Base-by-base conservation (phyloP, 2,797 vertebrate genomes). In the Anisognathus igniventris region DNA sequence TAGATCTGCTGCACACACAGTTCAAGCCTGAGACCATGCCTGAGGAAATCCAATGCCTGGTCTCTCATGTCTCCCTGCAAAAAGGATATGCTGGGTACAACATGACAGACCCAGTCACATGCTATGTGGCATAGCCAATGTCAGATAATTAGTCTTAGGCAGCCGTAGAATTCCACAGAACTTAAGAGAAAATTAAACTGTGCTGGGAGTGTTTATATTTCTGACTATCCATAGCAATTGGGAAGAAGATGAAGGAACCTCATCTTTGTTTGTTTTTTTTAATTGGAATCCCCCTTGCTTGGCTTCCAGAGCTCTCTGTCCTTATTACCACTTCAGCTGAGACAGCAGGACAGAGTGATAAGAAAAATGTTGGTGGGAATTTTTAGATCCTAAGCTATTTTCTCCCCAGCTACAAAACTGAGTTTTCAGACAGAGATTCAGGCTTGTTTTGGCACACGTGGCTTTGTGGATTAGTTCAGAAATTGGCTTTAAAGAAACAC, bases 171-270 rank as follows among this genome's bases (percentile, higher is more conserved):
- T 78, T 70, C 42, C 5, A 0, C 9, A 27, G 72, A 90, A 93
- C 22, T 65, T 81, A 30, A 62, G 33, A 86, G 47, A 88, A 95
- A 88, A 90, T 51, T 75, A 77, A 83, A 77, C 7, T 58, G 1
- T 77, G 37, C 35, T 84, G 44, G 57, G 62, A 81, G 33, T 24
- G 22, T 78, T 95, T 95, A 37, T 88, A 20, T 74, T 86, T 89
- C 67, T 82, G 64, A 47, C 64, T 86, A 37, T 75, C 27, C 27
- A 47, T 76, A 85, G 45, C 67, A 82, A 42, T 22, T 79, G 71
- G 86, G 74, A 83, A 93, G 48, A 85, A 76, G 77, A 92, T 90
- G 44, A 93, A 94, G 56, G 60, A 91, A 85, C 40, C 62, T 90
- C 67, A 79, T 78, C 61, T 31, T 83, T 86, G 47, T 78, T 92